These are phyloP conservation scores for Acropternis orthonyx DNA, from an alignment of 2,797 vertebrate species.

Conservation along the genomic window DNA sequence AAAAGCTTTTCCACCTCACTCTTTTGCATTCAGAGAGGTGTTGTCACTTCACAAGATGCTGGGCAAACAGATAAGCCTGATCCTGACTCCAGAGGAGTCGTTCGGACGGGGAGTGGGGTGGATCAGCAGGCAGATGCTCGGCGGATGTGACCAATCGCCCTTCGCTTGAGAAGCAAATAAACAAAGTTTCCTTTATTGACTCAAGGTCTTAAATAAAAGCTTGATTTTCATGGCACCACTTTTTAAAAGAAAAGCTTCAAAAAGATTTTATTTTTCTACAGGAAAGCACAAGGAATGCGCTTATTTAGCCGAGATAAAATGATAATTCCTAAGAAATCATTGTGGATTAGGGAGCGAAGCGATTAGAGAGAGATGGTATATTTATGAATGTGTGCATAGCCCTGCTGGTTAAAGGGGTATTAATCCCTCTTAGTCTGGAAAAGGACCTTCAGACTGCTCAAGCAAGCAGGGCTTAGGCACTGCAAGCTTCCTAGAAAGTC, in stretches of 20 bases:
- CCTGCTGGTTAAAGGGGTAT: conserved; percentile 88
- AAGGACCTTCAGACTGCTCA: conserved; percentile 92
- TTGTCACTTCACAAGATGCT: background rate
- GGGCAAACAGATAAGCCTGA: background rate
- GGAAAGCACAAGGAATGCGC: conserved; percentile 82
- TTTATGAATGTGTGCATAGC: conserved; percentile 85
- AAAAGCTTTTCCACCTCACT: background rate
- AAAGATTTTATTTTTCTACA: conserved; percentile 57
- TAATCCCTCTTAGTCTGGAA: conserved; percentile 98
- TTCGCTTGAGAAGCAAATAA: background rate
- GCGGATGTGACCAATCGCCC: background rate
- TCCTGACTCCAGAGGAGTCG: background rate
- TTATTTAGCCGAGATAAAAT: conserved; percentile 95
- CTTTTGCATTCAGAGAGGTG: background rate
- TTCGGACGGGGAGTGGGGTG: rapidly evolving
- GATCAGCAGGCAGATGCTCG: background rate
- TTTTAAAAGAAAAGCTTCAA: conserved; percentile 45
- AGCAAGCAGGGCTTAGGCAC: conserved; percentile 93
- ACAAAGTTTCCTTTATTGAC: conserved; percentile 43
- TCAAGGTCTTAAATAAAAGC: conserved; percentile 49
- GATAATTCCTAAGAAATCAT: conserved; percentile 93
- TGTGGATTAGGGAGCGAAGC: conserved; percentile 91
- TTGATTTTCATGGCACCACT: conserved; percentile 27
- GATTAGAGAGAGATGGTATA: conserved; percentile 84
- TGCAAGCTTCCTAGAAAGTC: conserved; percentile 93